Evolutionary conservation across 2,797 vertebrate species (phyloP), one percentile per base, ranked within the genome.

Genomic region (Helostoma temminkii): DNA sequence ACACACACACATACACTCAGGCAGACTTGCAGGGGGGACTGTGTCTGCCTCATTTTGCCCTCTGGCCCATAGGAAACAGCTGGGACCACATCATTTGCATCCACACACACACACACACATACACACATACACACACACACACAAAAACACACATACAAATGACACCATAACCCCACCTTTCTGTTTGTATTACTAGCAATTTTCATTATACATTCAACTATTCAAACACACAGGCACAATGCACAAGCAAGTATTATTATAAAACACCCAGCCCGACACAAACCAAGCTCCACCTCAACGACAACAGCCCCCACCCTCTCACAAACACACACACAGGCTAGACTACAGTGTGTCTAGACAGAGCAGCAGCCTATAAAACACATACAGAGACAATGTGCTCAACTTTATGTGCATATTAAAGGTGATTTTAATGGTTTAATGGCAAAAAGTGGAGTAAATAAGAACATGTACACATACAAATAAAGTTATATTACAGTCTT

Each of bases 51-150:
- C 52, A n/a, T 26, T 61, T 68, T 83, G 70, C 85, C 80, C 66
- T 64, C 63, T 66, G 76, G 81, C 70, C 78, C 45, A 62, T 28
- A 87, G 84, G 83, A 86, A 89, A 87, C 89, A 89, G 89, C 89
- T 90, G 87, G 58, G 83, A 83, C 81, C 76, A 71, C 65, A 69
- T 80, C 50, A 84, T 86, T 80, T 84, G 68, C 81, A 86, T 74
- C 37, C 57, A 39, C 52, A 74, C n/a, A 73, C 49, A 47, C 46
- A 49, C 52, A 55, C 43, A 39, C 54, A 71, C 53, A 15, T 56
- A 71, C 43, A 34, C 46, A 46, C 55, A 26, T 57, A 48, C 72
- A 58, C 58, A 25, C 48, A 60, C 41, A 52, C 43, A 26, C 49
- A 48, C 56, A 46, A n/a, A n/a, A n/a, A n/a, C n/a, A n/a, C n/a